phyloP scores from a whole-genome alignment of 2,113 vertebrate species.

The Gallinago media region DNA sequence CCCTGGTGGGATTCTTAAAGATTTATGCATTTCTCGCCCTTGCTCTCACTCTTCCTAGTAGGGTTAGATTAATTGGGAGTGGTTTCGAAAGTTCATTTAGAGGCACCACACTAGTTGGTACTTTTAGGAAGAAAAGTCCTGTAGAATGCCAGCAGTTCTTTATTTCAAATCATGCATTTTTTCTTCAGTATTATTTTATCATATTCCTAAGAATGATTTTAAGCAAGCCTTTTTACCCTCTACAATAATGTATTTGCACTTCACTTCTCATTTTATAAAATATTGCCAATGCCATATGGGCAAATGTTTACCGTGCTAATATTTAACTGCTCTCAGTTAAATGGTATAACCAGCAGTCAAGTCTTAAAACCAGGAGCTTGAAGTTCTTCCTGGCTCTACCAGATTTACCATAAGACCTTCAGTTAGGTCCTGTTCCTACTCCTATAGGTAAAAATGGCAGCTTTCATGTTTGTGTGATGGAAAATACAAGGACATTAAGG shows the following conservation, averaged over 20 bases:
- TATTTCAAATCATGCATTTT: background rate
- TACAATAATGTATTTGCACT: background rate
- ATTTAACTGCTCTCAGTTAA: background rate
- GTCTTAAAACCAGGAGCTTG: background rate
- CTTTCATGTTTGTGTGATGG: background rate
- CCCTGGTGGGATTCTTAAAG: background rate
- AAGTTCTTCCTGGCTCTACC: background rate
- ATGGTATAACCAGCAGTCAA: background rate
- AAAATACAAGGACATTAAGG: background rate
- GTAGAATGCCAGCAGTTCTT: background rate
- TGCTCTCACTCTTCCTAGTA: background rate
- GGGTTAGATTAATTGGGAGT: background rate
- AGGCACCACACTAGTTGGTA: background rate
- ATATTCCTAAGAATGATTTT: background rate
- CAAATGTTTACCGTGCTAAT: background rate
- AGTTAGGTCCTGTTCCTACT: background rate
- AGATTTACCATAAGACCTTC: background rate
- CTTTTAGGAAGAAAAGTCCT: background rate
- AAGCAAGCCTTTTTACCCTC: background rate
- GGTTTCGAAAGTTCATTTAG: background rate
- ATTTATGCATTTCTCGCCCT: background rate
- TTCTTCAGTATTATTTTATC: background rate
- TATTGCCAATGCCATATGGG: fast-evolving
- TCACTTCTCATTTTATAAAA: background rate
- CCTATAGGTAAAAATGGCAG: background rate